These are phyloP conservation scores for Karalla daura DNA, from an alignment of 2,797 vertebrate species.

Conservation along the genomic window DNA sequence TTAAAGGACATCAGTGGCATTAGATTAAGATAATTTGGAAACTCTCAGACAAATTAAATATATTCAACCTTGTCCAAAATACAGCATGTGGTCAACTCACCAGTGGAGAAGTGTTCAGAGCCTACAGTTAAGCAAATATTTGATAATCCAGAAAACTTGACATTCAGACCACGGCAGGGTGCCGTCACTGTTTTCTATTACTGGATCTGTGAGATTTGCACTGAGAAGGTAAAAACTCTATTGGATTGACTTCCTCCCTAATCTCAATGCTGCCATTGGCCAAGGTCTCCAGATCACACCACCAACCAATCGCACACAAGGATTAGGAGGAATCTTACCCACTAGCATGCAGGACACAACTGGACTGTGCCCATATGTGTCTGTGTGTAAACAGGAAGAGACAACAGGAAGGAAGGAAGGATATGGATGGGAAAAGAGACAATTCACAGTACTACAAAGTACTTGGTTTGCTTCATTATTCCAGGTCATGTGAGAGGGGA, in stretches of 20 bases:
- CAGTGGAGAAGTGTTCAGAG: constrained; percentile 38
- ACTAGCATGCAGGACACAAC: constrained; percentile 12
- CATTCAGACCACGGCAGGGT: constrained; percentile 12
- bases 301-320: constrained; percentile 68
- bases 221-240: constrained; percentile 64
- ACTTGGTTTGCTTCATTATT: constrained; percentile 7
- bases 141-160: constrained; percentile 40
- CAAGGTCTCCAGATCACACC: constrained; percentile 47
- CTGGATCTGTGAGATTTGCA: constrained; percentile 59
- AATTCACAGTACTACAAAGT: neutral
- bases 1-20: neutral
- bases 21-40: neutral
- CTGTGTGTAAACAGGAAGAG: constrained; percentile 10
- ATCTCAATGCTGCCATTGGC: constrained; percentile 73
- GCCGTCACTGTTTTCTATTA: constrained; percentile 50
- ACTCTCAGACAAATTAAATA: neutral
- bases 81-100: constrained; percentile 59
- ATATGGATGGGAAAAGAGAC: neutral
- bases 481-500: constrained; percentile 28
- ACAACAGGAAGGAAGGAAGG: constrained; percentile 9
- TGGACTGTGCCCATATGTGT: constrained; percentile 12
- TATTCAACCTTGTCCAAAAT: constrained; percentile 1
- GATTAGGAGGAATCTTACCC: constrained; percentile 61
- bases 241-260: constrained; percentile 80
- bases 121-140: constrained; percentile 25